Evolutionary conservation across 2,888 invertebrate species (phyloP).

Genomic region (Dione vanillae): DNA sequence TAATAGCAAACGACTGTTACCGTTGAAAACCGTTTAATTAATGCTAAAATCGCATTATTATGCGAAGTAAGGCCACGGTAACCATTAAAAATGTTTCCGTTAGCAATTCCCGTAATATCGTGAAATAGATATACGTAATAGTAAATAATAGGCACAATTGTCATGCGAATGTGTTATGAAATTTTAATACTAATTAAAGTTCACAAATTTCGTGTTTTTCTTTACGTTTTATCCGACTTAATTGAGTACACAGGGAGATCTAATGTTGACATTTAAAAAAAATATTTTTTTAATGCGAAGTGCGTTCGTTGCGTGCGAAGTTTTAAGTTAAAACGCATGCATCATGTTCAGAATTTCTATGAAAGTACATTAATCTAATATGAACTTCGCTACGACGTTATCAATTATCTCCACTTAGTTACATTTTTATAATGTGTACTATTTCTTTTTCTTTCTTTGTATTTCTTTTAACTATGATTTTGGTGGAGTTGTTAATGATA

Average conservation of each 20-base stretch:
- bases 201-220: too few species aligned
- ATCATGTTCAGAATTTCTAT: neutral
- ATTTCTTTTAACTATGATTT: neutral
- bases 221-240: too few species aligned
- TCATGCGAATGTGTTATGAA: too few species aligned
- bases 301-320: too few species aligned
- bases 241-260: too few species aligned
- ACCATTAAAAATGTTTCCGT: conserved; percentile 37
- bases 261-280: too few species aligned
- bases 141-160: neutral
- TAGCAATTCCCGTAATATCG: conserved; percentile 17
- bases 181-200: neutral
- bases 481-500: neutral
- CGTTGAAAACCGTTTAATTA: conserved; percentile 44
- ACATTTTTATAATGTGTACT: conserved; percentile 3
- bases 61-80: conserved; percentile 27
- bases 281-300: too few species aligned
- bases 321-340: conserved; percentile 8
- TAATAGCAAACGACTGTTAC: conserved; percentile 15
- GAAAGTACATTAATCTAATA: neutral
- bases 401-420: neutral
- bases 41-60: conserved; percentile 50
- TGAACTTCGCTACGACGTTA: neutral
- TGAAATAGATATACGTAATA: neutral
- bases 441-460: neutral